These are phyloP conservation scores for Periophthalmodon schlosseri DNA, from an alignment of 2,113 vertebrate genomes.

Conservation along the genomic window DNA sequence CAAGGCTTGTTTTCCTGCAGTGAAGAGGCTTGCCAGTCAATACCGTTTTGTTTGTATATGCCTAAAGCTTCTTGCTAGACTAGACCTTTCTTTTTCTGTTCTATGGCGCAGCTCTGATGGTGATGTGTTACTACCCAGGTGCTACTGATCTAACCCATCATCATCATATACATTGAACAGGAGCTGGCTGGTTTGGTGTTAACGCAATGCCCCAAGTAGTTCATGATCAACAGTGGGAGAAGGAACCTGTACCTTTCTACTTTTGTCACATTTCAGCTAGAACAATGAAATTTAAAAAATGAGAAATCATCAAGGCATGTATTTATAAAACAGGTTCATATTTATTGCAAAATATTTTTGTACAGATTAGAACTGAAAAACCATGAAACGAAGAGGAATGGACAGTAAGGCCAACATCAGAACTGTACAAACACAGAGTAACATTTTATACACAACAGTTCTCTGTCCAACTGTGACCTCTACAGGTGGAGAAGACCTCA, in stretches of 20 bases:
- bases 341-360: conserved; percentile 86
- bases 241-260: not conserved
- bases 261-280: not conserved
- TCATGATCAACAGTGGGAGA: no score
- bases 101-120: no score
- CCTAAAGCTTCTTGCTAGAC: no score
- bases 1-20: no score
- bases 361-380: conserved; percentile 81
- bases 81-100: no score
- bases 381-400: conserved; percentile 70
- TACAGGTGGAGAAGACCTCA: conserved; percentile 37
- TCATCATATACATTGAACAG: no score
- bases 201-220: not conserved
- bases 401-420: conserved; percentile 83
- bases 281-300: not conserved
- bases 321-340: conserved; percentile 81
- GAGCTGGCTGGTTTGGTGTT: not conserved
- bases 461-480: conserved; percentile 46
- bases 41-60: no score
- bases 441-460: conserved; percentile 60
- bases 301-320: conserved; percentile 7
- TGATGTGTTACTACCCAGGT: no score
- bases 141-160: no score
- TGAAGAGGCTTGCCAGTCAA: not conserved
- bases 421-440: conserved; percentile 79